A percentile compares a stretch with the other conserved stretches of the same genome.
Evolutionary conservation across 2,797 vertebrate genomes (phyloP).

Genomic region (Megalops cyprinoides): DNA sequence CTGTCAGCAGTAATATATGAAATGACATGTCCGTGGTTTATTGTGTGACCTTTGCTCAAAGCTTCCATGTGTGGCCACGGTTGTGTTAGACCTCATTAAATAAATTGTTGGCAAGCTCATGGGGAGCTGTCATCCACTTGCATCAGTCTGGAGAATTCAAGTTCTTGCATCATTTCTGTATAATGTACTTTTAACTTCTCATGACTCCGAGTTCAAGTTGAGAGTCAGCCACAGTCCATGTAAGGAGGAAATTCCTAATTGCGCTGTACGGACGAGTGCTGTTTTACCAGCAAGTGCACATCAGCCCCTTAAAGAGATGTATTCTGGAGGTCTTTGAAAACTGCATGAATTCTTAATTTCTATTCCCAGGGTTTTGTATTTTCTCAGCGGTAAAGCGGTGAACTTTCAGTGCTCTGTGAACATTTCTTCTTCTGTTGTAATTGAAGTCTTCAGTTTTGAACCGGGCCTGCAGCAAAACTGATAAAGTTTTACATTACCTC

Average conservation of each 20-base stretch:
- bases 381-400: constrained; percentile 52
- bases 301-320: constrained; percentile 26
- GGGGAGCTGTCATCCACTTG: constrained; percentile 43
- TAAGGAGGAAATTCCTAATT: constrained; percentile 22
- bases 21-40: constrained; percentile 22
- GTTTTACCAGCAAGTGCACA: constrained; percentile 35
- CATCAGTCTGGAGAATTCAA: constrained; percentile 40
- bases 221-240: background rate
- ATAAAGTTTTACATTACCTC: constrained; percentile 62
- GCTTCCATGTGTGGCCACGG: constrained; percentile 28
- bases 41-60: constrained; percentile 32
- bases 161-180: constrained; percentile 36
- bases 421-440: constrained; percentile 53
- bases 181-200: constrained; percentile 40
- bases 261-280: constrained; percentile 3
- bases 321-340: constrained; percentile 49
- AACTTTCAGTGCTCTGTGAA: constrained; percentile 51
- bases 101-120: constrained; percentile 54
- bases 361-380: constrained; percentile 46
- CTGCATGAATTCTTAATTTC: constrained; percentile 56
- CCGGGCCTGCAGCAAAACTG: constrained; percentile 72
- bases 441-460: constrained; percentile 60
- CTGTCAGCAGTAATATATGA: constrained; percentile 22
- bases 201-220: constrained; percentile 9
- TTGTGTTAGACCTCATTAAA: constrained; percentile 58